phyloP scores from a whole-genome alignment of 2,797 vertebrate species.

The Tapera naevia region DNA sequence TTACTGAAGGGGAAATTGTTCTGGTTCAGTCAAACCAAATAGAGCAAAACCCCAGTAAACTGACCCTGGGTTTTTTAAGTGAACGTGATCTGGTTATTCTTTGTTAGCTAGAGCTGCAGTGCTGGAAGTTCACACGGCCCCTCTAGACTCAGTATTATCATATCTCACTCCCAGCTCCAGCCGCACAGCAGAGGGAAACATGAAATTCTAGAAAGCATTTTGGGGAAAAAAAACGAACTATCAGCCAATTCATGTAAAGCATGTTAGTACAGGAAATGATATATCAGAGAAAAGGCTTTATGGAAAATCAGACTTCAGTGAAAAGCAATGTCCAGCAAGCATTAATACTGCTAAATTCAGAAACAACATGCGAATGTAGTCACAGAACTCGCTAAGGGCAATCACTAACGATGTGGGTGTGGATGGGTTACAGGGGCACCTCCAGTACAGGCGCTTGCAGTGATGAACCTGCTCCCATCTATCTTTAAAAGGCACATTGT shows the following conservation, averaged over 20 bases:
- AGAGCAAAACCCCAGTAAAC: background rate
- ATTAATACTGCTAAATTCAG: background rate
- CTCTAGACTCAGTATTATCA: background rate
- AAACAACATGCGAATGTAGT: accelerated
- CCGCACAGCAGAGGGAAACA: background rate
- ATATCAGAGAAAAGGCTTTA: background rate
- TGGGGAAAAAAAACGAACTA: background rate
- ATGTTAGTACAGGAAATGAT: background rate
- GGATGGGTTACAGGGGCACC: background rate
- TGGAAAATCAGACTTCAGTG: background rate
- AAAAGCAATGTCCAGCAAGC: background rate
- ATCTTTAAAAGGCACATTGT: background rate
- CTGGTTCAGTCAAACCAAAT: background rate
- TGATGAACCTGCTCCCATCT: background rate
- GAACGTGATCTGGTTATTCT: background rate
- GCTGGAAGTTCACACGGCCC: background rate
- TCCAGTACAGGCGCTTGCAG: background rate
- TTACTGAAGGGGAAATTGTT: background rate
- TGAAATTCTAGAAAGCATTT: slow-evolving; percentile 29
- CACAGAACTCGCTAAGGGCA: background rate
- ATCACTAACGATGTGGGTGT: background rate
- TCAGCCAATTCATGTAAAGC: background rate
- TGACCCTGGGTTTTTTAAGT: background rate
- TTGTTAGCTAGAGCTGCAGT: background rate
- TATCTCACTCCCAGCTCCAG: background rate